These are phyloP conservation scores for Enchytraeus crypticus DNA, from an alignment of 2,888 invertebrate genomes.

Conservation along the genomic window DNA sequence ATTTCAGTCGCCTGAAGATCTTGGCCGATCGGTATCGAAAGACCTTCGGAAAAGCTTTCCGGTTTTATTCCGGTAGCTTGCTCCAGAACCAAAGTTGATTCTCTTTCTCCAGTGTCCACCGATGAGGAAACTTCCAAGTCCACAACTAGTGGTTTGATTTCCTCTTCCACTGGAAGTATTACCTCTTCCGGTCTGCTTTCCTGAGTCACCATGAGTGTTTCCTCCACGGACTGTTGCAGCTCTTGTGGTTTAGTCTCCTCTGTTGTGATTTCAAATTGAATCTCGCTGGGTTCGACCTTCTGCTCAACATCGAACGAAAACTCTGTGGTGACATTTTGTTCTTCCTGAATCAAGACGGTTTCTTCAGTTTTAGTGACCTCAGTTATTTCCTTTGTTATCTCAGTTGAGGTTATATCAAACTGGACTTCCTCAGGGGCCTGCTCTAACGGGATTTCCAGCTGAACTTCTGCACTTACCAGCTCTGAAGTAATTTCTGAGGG, in stretches of 20 bases:
- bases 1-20: not conserved
- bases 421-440: not conserved
- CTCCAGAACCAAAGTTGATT: not conserved
- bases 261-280: slow-evolving; percentile 3
- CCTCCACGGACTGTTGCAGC: not conserved
- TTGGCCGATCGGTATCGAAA: not conserved
- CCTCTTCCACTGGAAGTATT: not conserved
- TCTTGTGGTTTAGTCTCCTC: not conserved
- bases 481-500: slow-evolving; percentile 1
- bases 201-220: not conserved
- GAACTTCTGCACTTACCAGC: slow-evolving; percentile 5
- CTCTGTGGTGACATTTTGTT: not conserved
- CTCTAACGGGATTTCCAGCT: not conserved
- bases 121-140: slow-evolving; percentile 5
- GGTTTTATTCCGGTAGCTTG: not conserved
- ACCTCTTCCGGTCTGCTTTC: slow-evolving; percentile 3
- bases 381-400: not conserved
- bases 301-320: not conserved
- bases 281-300: not conserved
- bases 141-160: slow-evolving; percentile 6
- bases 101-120: not conserved
- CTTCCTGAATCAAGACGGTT: not conserved
- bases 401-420: not conserved
- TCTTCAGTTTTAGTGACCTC: not conserved
- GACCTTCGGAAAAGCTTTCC: not conserved